These are phyloP conservation scores for Orthonyx spaldingii DNA, from an alignment of 2,113 vertebrate genomes.

Conservation along the genomic window DNA sequence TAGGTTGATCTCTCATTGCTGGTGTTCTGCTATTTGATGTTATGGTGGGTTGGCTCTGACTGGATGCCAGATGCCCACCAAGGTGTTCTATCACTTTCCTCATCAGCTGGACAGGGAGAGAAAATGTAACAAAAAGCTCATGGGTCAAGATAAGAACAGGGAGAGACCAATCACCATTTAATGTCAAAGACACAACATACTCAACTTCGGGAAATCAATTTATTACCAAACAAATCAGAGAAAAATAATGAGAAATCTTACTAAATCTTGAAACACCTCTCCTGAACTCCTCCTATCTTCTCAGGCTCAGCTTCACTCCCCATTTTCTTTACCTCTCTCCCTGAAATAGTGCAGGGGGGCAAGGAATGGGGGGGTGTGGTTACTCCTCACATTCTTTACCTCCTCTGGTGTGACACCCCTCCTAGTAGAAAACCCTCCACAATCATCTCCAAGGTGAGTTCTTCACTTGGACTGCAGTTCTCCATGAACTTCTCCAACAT, in stretches of 20 bases:
- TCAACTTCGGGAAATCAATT: background rate
- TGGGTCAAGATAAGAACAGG: background rate
- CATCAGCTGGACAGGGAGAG: background rate
- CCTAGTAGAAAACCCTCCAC: background rate
- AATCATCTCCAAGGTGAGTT: background rate
- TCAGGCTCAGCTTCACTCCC: fast-evolving
- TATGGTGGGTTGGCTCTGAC: background rate
- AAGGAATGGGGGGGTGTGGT: background rate
- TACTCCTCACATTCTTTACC: background rate
- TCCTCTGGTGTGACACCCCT: background rate
- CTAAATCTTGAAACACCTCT: background rate
- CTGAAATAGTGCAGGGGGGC: background rate
- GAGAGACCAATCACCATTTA: background rate
- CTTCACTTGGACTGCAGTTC: background rate
- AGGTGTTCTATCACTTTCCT: background rate
- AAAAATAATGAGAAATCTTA: background rate
- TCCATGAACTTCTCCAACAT: background rate
- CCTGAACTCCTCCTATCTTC: fast-evolving
- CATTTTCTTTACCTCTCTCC: background rate
- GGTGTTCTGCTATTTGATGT: background rate
- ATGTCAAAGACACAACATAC: background rate
- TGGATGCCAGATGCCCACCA: background rate
- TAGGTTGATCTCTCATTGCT: background rate
- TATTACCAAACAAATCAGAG: background rate
- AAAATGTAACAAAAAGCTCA: background rate